Conservation (phyloP, 2,113 vertebrate species). For the Haemorhous mexicanus region DNA sequence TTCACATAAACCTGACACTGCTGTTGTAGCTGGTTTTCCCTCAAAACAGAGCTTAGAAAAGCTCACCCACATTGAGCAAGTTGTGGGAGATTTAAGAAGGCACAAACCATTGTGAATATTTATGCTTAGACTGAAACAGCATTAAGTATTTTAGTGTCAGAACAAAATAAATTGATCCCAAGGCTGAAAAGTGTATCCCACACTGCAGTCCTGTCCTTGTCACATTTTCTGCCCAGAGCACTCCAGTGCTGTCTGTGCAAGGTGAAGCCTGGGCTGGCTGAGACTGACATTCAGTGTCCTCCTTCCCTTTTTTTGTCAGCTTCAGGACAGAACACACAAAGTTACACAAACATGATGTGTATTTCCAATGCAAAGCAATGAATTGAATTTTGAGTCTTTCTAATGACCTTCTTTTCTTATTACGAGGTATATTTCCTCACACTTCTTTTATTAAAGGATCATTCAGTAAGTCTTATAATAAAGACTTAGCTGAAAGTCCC, state of each 20-base stretch:
- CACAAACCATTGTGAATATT: not conserved
- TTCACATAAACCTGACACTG: not conserved
- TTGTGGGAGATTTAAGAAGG: not conserved
- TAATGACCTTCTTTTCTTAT: not conserved
- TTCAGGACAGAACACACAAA: not conserved
- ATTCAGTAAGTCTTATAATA: conserved; percentile 14
- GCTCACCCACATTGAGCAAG: not conserved
- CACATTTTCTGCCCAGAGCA: not conserved
- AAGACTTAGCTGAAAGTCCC: not conserved
- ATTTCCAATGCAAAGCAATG: conserved; percentile 11
- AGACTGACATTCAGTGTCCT: not conserved
- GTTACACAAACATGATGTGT: not conserved
- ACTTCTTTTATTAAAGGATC: not conserved
- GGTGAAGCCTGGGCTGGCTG: not conserved
- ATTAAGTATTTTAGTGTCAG: not conserved
- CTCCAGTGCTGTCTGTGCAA: not conserved
- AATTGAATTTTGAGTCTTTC: not conserved
- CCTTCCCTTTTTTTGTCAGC: not conserved
- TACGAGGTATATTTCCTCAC: not conserved
- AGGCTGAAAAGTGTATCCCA: not conserved
- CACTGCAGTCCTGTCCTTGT: not conserved
- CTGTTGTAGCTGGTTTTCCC: not conserved
- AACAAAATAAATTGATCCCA: not conserved
- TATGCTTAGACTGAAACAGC: not conserved
- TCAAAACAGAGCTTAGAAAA: not conserved